phyloP scores from a whole-genome alignment of 1,140 invertebrate genomes.

The Anthonomus grandis region DNA sequence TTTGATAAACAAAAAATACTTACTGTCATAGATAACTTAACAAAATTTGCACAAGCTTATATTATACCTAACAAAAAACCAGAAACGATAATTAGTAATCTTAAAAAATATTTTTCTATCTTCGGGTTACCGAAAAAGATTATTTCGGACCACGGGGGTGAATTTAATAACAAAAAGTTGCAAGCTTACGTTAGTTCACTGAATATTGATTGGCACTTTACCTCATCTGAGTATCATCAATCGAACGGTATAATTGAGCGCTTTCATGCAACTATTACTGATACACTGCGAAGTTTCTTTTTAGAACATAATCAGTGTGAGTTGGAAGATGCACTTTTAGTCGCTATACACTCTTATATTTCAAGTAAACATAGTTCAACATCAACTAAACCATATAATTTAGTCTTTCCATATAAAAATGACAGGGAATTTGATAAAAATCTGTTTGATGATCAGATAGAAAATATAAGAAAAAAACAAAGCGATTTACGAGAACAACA shows the following conservation, averaged over 20 bases:
- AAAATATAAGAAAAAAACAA: not conserved
- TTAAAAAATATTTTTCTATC: too few relatives aligned
- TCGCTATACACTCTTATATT: not conserved
- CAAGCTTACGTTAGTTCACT: too few relatives aligned
- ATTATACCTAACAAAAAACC: slow-evolving; percentile 2
- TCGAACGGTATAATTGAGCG: not conserved
- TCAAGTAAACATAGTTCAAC: too few relatives aligned
- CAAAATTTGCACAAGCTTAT: too few relatives aligned
- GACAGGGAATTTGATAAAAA: not conserved
- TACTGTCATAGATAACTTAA: too few relatives aligned
- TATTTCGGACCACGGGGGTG: too few relatives aligned
- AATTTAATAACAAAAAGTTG: too few relatives aligned
- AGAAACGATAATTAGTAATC: too few relatives aligned
- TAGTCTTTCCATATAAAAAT: not conserved
- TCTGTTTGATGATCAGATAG: not conserved
- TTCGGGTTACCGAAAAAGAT: not conserved
- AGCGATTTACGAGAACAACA: not conserved
- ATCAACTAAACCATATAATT: not conserved
- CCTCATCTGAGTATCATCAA: too few relatives aligned
- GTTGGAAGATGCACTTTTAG: not conserved
- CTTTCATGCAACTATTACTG: not conserved
- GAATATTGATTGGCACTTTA: not conserved
- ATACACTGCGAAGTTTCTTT: not conserved
- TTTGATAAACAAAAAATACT: too few relatives aligned
- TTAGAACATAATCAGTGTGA: too few relatives aligned